Evolutionary conservation across 2,113 vertebrate species (phyloP).

Genomic region (Anguilla rostrata): DNA sequence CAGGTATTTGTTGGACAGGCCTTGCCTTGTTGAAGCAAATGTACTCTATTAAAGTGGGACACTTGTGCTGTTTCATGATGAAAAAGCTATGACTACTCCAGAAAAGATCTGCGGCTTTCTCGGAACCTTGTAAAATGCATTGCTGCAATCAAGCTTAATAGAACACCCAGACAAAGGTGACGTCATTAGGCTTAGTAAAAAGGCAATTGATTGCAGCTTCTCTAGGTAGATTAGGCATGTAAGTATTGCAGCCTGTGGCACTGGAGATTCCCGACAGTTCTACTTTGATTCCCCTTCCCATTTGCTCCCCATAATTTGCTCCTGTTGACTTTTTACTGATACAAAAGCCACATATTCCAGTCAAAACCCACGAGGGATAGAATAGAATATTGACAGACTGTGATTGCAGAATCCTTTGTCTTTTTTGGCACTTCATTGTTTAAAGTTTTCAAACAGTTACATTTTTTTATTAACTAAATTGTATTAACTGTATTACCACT

Average conservation of each 20-base stretch:
- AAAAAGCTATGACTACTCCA: not conserved
- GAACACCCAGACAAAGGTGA: not conserved
- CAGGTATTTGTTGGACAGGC: conserved; percentile 48
- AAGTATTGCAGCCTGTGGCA: not conserved
- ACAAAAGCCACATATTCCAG: not conserved
- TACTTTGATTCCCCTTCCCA: not conserved
- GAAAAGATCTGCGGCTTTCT: not conserved
- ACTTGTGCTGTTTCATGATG: not conserved
- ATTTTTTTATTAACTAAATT: not conserved
- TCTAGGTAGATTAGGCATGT: not conserved
- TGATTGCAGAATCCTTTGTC: too few relatives aligned
- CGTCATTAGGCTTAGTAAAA: not conserved
- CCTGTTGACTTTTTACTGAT: not conserved
- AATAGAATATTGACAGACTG: too few relatives aligned
- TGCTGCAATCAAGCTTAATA: not conserved
- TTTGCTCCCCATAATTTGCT: not conserved
- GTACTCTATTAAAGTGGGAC: not conserved
- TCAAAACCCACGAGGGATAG: not conserved
- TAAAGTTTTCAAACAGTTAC: not conserved
- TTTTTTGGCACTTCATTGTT: too few relatives aligned
- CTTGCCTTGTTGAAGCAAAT: conserved; percentile 20
- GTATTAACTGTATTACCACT: not conserved
- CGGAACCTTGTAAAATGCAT: not conserved
- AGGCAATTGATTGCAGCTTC: not conserved
- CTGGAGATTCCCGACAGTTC: not conserved